Evolutionary conservation across 2,888 invertebrate genomes (phyloP), one percentile per base, ranked within the genome.

Genomic region (Agonum fuliginosum): DNA sequence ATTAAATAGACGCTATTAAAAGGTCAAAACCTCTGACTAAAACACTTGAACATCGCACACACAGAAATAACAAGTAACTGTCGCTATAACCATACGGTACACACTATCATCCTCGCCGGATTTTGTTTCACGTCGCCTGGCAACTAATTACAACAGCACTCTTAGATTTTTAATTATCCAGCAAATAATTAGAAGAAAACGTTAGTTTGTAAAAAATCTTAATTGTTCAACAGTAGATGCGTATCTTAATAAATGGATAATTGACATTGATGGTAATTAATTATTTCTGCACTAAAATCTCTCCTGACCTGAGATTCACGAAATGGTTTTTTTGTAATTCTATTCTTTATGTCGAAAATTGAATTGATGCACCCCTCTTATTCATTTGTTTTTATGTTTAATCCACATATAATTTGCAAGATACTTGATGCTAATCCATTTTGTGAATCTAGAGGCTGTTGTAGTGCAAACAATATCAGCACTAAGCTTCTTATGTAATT

Each of bases 101-200:
- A 10, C 12, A 8, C 17, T 62, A 62, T 62, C 27, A 62, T 62
- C 27, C 14, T 62, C 14, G 34, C 58, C 17, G 12, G 58, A 30
- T 62, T 62, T 62, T 62, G 30, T 62, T 62, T 27, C 51, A 22
- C 20, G 51, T 30, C 17, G 12, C 30, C 20, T 62, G 58, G 3
- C 6, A 46, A 17, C 58, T 62, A 27, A 62, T 62, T 62, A 62
- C 14, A 5, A 62, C 14, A 30, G 30, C 58, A 27, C 58, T 27
- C 58, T 62, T 62, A 30, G 30, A 62, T 62, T 30, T 62, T 62
- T 62, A 62, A 62, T 62, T 62, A 62, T 17, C 46, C 46, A 2
- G 17, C 14, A 30, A 30, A 62, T 62, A 62, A 62, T 62, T 30
- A 62, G 30, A 62, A 62, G 58, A 62, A 62, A 62, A 62, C 30